Conservation (phyloP, 2,113 vertebrate genomes). For the Pterocles orientalis region DNA sequence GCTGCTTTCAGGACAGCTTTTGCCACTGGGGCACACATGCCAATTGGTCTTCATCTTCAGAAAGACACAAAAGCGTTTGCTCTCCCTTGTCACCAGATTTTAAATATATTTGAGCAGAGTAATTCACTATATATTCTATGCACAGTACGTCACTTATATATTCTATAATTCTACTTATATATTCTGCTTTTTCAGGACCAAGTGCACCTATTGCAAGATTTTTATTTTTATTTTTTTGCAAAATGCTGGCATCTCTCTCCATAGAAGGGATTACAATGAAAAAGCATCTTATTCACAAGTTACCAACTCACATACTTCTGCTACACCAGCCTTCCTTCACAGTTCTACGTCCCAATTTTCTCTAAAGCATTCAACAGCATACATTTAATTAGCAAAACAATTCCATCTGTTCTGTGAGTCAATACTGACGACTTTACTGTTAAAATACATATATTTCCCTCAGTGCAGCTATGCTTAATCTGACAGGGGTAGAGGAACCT, state of each 20-base stretch:
- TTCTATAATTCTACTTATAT: not conserved
- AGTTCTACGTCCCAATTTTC: not conserved
- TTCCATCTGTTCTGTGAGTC: constrained; percentile 37
- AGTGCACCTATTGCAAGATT: not conserved
- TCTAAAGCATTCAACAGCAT: constrained; percentile 4
- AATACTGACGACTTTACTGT: not conserved
- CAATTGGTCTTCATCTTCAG: not conserved
- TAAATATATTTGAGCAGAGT: not conserved
- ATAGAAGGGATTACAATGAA: not conserved
- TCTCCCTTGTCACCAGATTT: not conserved
- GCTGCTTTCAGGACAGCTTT: not conserved
- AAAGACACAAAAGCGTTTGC: not conserved
- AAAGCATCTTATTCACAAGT: not conserved
- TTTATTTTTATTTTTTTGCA: too few species aligned
- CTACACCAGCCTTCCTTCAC: not conserved
- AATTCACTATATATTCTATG: not conserved
- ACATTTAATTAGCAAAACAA: constrained; percentile 39
- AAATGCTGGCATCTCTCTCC: not conserved
- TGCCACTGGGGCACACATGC: not conserved
- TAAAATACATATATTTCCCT: not conserved
- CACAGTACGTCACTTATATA: not conserved
- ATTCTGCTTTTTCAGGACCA: not conserved
- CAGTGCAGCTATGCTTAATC: not conserved
- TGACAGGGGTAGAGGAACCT: not conserved
- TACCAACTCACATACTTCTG: not conserved